phyloP scores from a whole-genome alignment of 1,140 invertebrate species.

The Microvelia longipes region DNA sequence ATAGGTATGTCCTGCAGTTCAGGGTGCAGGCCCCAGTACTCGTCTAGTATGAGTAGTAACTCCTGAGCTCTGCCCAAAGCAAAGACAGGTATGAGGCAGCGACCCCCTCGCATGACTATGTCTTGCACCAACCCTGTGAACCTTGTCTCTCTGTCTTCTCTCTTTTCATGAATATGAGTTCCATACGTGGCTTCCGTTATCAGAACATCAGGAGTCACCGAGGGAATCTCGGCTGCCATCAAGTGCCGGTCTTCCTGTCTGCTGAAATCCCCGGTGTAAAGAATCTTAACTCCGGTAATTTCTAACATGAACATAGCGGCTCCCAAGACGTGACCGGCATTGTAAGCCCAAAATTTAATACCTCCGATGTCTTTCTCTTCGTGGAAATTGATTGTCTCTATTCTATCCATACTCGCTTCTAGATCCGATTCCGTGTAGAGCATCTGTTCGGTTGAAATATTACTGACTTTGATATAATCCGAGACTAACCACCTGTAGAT shows the following conservation, averaged over 20 bases:
- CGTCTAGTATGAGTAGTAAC: conserved; percentile 88
- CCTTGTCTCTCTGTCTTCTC: conserved; percentile 86
- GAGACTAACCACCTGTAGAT: conserved; percentile 97
- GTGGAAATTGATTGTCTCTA: conserved; percentile 96
- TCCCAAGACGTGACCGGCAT: conserved; percentile 95
- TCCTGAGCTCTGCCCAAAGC: conserved; percentile 95
- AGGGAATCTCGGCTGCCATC: conserved; percentile 97
- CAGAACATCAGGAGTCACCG: conserved; percentile 85
- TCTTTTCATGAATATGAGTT: conserved; percentile 95
- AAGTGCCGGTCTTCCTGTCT: conserved; percentile 96
- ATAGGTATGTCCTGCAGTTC: conserved; percentile 98
- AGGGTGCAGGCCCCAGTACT: conserved; percentile 95
- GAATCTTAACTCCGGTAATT: conserved; percentile 88
- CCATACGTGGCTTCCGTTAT: conserved; percentile 99
- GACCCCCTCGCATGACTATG: conserved; percentile 86
- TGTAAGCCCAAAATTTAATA: conserved; percentile 95
- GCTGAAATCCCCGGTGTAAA: conserved; percentile 98
- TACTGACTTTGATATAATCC: conserved; percentile 98
- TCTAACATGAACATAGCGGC: conserved; percentile 99
- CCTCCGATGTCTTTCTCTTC: conserved; percentile 96
- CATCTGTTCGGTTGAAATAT: conserved; percentile 94
- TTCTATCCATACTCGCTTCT: conserved; percentile 95
- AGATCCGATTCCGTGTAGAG: conserved; percentile 94
- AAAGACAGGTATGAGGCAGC: conserved; percentile 97
- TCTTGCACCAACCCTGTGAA: conserved; percentile 93